Conservation (phyloP, 2,888 invertebrate species). For the Cryptocheilus praepositus region DNA sequence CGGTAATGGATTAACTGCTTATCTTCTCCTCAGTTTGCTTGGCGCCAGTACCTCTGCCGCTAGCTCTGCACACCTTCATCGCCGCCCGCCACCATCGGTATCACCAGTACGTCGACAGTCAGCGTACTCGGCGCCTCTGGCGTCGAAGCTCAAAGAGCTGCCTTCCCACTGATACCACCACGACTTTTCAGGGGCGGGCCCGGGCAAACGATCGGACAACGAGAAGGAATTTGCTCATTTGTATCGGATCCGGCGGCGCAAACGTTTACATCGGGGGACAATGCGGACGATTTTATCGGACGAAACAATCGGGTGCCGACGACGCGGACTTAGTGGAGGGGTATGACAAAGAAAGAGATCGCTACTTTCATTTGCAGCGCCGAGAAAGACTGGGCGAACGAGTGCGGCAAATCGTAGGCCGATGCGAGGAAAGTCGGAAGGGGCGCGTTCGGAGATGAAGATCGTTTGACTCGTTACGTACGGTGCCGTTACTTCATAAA, state of each 20-base stretch:
- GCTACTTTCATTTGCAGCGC: too few species aligned
- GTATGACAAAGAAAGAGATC: too few species aligned
- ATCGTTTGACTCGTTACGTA: too few species aligned
- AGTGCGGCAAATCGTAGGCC: too few species aligned
- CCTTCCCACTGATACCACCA: neutral
- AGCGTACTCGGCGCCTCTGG: neutral
- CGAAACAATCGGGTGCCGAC: too few species aligned
- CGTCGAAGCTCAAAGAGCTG: neutral
- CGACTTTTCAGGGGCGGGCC: neutral
- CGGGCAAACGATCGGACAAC: neutral
- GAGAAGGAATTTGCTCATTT: conserved; percentile 9
- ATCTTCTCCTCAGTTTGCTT: conserved; percentile 47
- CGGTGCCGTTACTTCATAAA: too few species aligned
- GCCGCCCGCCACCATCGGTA: neutral
- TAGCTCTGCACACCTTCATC: neutral
- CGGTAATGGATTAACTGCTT: conserved; percentile 66
- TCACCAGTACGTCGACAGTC: neutral
- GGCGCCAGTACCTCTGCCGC: conserved; percentile 9
- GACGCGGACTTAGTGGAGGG: too few species aligned
- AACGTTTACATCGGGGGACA: too few species aligned
- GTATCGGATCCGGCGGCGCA: neutral
- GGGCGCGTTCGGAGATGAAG: too few species aligned
- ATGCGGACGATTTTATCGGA: too few species aligned
- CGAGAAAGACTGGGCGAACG: too few species aligned
- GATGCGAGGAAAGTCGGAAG: too few species aligned